Conservation (phyloP, 2,797 vertebrate species). For the Poliocrania exsul region DNA sequence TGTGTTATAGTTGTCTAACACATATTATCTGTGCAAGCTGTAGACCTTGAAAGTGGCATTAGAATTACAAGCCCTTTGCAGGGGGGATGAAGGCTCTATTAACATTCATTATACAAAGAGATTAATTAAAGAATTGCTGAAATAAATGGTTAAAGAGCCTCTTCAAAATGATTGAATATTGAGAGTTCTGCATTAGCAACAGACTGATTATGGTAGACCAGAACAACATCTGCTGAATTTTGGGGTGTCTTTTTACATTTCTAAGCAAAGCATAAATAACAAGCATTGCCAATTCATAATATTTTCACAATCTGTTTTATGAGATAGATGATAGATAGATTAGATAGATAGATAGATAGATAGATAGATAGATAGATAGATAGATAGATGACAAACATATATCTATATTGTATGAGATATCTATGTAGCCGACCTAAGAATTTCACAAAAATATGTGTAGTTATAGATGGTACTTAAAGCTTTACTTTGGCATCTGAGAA, state of each 20-base stretch:
- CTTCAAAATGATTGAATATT: not conserved
- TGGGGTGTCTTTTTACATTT: not conserved
- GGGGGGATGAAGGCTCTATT: not conserved
- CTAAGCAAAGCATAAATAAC: not conserved
- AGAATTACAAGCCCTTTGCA: not conserved
- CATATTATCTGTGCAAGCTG: not conserved
- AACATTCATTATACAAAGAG: not conserved
- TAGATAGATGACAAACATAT: not conserved
- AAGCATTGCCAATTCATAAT: not conserved
- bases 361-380: no score
- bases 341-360: not conserved
- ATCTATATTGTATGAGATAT: not conserved
- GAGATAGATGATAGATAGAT: not conserved
- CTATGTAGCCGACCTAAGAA: not conserved
- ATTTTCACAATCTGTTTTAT: not conserved
- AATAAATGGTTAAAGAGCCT: not conserved
- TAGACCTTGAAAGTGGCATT: not conserved
- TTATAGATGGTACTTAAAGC: not conserved
- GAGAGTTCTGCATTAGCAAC: not conserved
- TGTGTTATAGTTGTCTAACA: not conserved
- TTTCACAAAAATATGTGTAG: not conserved
- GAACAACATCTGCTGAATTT: not conserved
- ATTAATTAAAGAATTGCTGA: not conserved
- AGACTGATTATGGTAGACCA: not conserved
- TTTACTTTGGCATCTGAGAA: not conserved